A percentile compares a stretch with the other conserved stretches of the same genome.
phyloP scores from a whole-genome alignment of 2,797 vertebrate species.

The Muraenolepis orangiensis region DNA sequence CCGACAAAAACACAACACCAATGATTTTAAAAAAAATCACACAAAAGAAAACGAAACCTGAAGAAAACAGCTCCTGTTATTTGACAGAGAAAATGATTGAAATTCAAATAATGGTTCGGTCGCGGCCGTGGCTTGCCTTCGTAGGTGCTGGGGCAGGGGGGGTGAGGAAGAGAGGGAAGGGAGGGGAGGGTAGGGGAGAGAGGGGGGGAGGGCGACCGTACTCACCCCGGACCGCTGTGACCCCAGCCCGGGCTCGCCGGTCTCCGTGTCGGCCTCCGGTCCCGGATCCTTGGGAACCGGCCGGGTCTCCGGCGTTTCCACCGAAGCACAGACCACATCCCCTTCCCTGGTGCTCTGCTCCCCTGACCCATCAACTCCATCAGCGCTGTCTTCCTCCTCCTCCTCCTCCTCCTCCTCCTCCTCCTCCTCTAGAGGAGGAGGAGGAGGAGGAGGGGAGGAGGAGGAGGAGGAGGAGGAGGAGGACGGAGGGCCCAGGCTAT shows the following conservation, averaged over 20 bases:
- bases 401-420: constrained; percentile 24
- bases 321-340: not conserved
- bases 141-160: not conserved
- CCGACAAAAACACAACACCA: not conserved
- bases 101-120: not conserved
- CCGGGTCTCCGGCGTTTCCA: not conserved
- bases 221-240: not conserved
- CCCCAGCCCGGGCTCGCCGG: not conserved
- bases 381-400: too few species aligned
- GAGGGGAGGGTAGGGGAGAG: too few species aligned
- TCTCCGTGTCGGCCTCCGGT: not conserved
- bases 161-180: not conserved
- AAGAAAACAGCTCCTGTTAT: not conserved
- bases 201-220: too few species aligned
- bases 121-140: not conserved
- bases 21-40: not conserved
- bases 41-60: not conserved
- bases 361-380: too few species aligned
- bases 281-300: not conserved
- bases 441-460: constrained; percentile 19
- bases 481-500: constrained; percentile 36
- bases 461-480: constrained; percentile 31
- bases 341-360: not conserved
- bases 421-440: constrained; percentile 56
- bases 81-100: not conserved